Base-by-base conservation (phyloP, 2,797 vertebrate species). In the Alca torda region DNA sequence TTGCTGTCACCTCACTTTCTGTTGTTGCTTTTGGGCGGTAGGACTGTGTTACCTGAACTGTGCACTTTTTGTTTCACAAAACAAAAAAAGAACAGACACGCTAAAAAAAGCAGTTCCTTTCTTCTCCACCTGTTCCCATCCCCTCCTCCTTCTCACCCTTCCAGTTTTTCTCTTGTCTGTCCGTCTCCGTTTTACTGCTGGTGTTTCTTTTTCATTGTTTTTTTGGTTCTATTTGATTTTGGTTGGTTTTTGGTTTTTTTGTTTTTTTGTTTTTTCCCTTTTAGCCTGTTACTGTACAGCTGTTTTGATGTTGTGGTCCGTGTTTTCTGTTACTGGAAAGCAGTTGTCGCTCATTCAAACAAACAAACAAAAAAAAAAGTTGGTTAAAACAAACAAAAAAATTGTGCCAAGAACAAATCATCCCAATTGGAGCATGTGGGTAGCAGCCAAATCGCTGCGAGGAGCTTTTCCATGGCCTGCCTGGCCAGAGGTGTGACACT, bases 401-500 rank as follows among this genome's bases (percentile, higher is more conserved):
- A 90, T 94, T 96, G 90, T 96, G 68, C 97, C 94, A 84, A 96
- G 97, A 96, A 96, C 93, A 97, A 93, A 96, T 91, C 96, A 90
- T 94, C 95, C 89, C 84, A 96, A 95, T 98, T 98, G 95, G 94
- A 97, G 84, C 93, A 83, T 93, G 85, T 96, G 96, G 35, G 90
- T 93, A 87, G 95, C 92, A 93, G 96, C 93, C 95, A 95, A 92
- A 97, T 88, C 92, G 54, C 93, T 93, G 92, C 46, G 21, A 97
- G 97, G 97, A 98, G 78, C 96, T 96, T 97, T 96, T 97, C 94
- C 77, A 11, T 97, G 97, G 97, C 96, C 97, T 97, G 96, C 95
- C 98, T 98, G 97, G 98, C 98, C 98, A 96, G 99, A 99, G 99
- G 99, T 99, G 99, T 99, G 99, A 98, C 98, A 98, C 99, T 99